A percentile compares a stretch with the other conserved stretches of the same genome.
Conservation (phyloP, 1,140 invertebrate species). For the Paraescarpia echinospica region DNA sequence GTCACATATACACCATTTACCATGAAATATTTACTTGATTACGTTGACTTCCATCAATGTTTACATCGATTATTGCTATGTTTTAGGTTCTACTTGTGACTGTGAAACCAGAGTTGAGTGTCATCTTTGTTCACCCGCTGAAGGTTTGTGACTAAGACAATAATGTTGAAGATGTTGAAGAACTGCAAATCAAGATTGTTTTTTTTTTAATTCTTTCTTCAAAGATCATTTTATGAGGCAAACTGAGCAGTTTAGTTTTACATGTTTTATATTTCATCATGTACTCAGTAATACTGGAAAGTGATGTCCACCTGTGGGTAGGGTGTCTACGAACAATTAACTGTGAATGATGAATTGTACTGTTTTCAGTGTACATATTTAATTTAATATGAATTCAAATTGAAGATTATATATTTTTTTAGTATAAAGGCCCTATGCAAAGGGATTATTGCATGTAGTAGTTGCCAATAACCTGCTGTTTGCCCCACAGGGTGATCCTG, state of each 20-base stretch:
- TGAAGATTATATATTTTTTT: not conserved
- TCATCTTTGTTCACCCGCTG: conserved; percentile 69
- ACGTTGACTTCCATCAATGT: not conserved
- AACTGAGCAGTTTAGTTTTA: too few species aligned
- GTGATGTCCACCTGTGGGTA: not conserved
- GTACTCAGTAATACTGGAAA: not conserved
- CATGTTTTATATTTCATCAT: not conserved
- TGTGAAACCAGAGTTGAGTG: conserved; percentile 73
- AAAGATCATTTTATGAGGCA: too few species aligned
- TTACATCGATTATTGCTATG: not conserved
- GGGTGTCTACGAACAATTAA: not conserved
- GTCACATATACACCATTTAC: not conserved
- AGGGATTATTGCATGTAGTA: not conserved
- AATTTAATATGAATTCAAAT: not conserved
- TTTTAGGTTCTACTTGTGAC: conserved; percentile 80
- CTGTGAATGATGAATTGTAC: not conserved
- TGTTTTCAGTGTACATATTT: not conserved
- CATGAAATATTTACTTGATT: not conserved
- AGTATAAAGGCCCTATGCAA: not conserved
- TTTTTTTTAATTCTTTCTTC: too few species aligned
- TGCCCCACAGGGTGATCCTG: conserved; percentile 50
- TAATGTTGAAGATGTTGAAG: not conserved
- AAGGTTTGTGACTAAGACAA: conserved; percentile 11
- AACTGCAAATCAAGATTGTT: not conserved
- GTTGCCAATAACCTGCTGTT: not conserved